Evolutionary conservation across 1,140 invertebrate species (phyloP), one percentile per base, ranked within the genome.

Genomic region (Penaeus indicus): DNA sequence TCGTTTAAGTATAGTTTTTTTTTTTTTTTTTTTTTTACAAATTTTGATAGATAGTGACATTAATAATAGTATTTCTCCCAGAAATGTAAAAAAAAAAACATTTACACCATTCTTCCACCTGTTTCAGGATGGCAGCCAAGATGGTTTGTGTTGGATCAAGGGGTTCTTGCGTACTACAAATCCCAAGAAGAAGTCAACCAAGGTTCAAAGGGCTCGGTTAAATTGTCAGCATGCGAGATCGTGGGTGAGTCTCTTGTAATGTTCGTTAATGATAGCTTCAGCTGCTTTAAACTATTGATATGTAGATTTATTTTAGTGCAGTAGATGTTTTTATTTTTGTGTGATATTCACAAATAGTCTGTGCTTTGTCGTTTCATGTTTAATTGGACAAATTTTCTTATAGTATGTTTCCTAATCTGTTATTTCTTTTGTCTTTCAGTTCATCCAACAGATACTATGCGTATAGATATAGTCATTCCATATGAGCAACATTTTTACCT

Each of bases 131-230:
- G 96, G 96, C 96, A 97, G 93, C 96, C 96, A 32, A 94, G 96
- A 92, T 97, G 96, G 96, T 97, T 97, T 94, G 94, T 97, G 75
- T 93, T 97, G 91, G 96, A 96, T 91, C 95, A 96, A 93, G 96
- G 96, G 62, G 94, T 96, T 79, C 92, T 97, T 91, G 96, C 96
- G 1, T 97, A 97, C 92, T 97, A 97, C 92, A 96, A 96, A 92
- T 96, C 96, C 8, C 95, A 96, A 92, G 96, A 97, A 90, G 96
- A 97, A 94, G 96, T 96, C 4, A 95, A 94, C 92, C 96, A 96
- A 93, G 96, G 96, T 10, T 97, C 96, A 92, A 97, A 97, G 94
- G 96, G 96, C 21, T 97, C 96, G 63, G 94, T 97, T 82, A 96
- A 96, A 93, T 95, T 97, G 91, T 94, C 95, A 85, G 96, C 96